Conservation (phyloP, 2,888 invertebrate genomes). For the Drosophila paramelanica region DNA sequence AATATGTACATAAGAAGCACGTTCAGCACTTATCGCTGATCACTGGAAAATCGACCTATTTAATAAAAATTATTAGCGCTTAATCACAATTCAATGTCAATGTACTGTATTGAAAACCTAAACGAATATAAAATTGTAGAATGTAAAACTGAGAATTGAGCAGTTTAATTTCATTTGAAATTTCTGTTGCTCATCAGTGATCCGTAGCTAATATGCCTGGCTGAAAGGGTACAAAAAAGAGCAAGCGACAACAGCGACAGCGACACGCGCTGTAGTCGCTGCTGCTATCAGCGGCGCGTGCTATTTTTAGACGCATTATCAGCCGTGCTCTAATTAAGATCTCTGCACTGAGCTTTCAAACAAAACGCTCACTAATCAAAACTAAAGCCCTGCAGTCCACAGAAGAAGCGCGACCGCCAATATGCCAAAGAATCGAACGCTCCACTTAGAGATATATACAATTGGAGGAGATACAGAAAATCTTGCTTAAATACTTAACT, state of each 20-base stretch:
- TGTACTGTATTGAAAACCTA: slow-evolving; percentile 28
- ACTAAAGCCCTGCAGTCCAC: slow-evolving; percentile 36
- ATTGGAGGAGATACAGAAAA: slow-evolving; percentile 1
- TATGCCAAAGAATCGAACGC: not conserved
- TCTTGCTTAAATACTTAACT: not conserved
- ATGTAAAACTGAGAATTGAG: not conserved
- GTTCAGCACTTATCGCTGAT: slow-evolving; percentile 29
- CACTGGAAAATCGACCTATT: slow-evolving; percentile 50
- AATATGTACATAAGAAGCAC: slow-evolving; percentile 20
- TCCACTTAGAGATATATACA: slow-evolving; percentile 33
- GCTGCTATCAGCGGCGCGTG: slow-evolving; percentile 65
- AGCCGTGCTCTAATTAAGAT: slow-evolving; percentile 77
- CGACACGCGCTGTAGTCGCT: slow-evolving; percentile 52
- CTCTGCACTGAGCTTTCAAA: slow-evolving; percentile 64
- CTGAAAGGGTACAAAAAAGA: slow-evolving; percentile 15
- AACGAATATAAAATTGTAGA: too few relatives aligned
- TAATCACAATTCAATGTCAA: slow-evolving; percentile 68
- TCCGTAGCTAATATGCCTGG: not conserved
- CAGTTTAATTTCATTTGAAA: not conserved
- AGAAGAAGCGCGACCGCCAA: slow-evolving; percentile 10
- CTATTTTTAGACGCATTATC: slow-evolving; percentile 74
- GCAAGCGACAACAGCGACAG: slow-evolving; percentile 32
- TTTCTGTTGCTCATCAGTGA: too few relatives aligned
- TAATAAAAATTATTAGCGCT: slow-evolving; percentile 43
- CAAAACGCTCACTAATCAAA: slow-evolving; percentile 55